phyloP scores from a whole-genome alignment of 2,888 invertebrate genomes.

The Rhopalosiphum nymphaeae region DNA sequence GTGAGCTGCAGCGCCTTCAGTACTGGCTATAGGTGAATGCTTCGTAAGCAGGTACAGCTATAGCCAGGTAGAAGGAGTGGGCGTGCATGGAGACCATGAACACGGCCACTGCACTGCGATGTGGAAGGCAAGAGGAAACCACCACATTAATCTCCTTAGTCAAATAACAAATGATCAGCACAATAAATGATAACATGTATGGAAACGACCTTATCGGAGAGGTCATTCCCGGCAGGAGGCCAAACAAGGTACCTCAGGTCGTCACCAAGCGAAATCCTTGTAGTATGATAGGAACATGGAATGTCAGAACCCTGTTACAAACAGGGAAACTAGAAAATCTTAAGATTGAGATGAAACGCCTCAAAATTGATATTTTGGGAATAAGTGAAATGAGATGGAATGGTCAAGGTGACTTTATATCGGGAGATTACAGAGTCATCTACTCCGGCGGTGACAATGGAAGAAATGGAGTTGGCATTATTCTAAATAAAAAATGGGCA shows the following conservation, averaged over 20 bases:
- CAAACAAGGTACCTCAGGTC: slow-evolving; percentile 37
- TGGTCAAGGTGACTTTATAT: slow-evolving; percentile 26
- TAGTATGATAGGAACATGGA: slow-evolving; percentile 43
- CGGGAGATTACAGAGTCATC: slow-evolving; percentile 12
- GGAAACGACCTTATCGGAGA: slow-evolving; percentile 28
- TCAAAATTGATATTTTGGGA: slow-evolving; percentile 19
- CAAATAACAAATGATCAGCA: slow-evolving; percentile 3
- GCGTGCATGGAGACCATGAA: slow-evolving; percentile 36
- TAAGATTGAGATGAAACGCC: background rate
- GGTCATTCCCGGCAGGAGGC: slow-evolving; percentile 19
- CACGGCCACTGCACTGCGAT: background rate
- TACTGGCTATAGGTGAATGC: slow-evolving; percentile 32
- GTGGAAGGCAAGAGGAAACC: slow-evolving; percentile 12
- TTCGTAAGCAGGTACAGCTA: slow-evolving; percentile 44
- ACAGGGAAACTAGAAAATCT: slow-evolving; percentile 22
- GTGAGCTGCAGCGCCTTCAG: slow-evolving; percentile 37
- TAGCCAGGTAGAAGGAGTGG: slow-evolving; percentile 23
- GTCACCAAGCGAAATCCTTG: slow-evolving; percentile 40
- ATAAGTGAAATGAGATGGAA: slow-evolving; percentile 12
- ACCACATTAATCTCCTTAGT: slow-evolving; percentile 22
- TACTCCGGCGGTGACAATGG: slow-evolving; percentile 14
- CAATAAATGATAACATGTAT: slow-evolving; percentile 50
- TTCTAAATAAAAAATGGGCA: slow-evolving; percentile 35
- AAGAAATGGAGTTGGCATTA: slow-evolving; percentile 23
- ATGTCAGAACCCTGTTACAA: slow-evolving; percentile 23